Evolutionary conservation across 1,140 invertebrate species (phyloP).

Genomic region (Latrodectus geometricus): DNA sequence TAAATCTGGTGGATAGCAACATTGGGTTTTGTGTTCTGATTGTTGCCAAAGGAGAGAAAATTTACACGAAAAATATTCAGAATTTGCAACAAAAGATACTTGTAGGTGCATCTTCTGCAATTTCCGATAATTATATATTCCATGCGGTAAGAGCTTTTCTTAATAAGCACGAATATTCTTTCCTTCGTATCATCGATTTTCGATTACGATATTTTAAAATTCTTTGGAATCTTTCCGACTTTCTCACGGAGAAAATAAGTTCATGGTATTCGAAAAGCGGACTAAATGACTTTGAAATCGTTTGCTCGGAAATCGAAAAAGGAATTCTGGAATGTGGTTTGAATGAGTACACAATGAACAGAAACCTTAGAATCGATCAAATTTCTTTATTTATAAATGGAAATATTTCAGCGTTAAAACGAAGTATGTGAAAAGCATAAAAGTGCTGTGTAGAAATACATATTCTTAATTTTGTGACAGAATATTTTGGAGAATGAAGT

Average conservation of each 20-base stretch:
- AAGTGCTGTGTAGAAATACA: background rate
- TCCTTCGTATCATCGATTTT: slow-evolving; percentile 45
- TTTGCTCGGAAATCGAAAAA: slow-evolving; percentile 38
- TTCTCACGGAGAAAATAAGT: slow-evolving; percentile 53
- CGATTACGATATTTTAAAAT: slow-evolving; percentile 61
- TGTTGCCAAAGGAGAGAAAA: background rate
- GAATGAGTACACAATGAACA: slow-evolving; percentile 36
- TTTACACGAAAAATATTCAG: background rate
- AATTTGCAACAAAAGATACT: background rate
- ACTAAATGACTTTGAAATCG: slow-evolving; percentile 58
- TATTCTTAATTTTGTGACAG: background rate
- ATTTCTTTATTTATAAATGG: background rate
- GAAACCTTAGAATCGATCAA: background rate
- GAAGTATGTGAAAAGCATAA: too few species aligned
- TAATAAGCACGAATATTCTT: slow-evolving; percentile 47
- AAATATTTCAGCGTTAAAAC: background rate
- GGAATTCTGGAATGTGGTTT: slow-evolving; percentile 51
- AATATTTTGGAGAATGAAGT: too few species aligned
- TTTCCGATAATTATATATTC: slow-evolving; percentile 55
- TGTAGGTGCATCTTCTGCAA: background rate
- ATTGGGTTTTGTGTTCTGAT: slow-evolving; percentile 31
- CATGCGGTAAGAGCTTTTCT: slow-evolving; percentile 7
- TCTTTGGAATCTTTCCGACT: slow-evolving; percentile 40
- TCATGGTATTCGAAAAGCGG: slow-evolving; percentile 48
- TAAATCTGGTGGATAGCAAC: slow-evolving; percentile 42